Evolutionary conservation across 1,140 invertebrate genomes (phyloP).

Genomic region (Hyles vespertilio): DNA sequence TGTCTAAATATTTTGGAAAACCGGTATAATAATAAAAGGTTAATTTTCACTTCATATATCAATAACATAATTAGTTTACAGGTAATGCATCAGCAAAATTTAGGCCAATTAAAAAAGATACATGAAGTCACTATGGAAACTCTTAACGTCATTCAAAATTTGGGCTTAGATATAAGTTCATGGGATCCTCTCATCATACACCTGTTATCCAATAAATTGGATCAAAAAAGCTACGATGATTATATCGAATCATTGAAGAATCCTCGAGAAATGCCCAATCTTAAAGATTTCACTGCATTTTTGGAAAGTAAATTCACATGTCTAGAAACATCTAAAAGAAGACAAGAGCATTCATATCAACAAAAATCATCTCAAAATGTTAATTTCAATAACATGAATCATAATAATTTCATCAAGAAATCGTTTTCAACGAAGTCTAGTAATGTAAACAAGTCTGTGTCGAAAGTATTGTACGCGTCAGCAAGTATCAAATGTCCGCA

Average conservation of each 20-base stretch:
- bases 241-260: conserved; percentile 27
- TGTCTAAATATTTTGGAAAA: conserved; percentile 7
- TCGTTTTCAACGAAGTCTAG: neutral
- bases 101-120: conserved; percentile 13
- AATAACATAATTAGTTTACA: conserved; percentile 5
- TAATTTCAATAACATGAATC: conserved; percentile 5
- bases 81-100: conserved; percentile 12
- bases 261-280: conserved; percentile 15
- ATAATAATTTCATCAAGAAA: neutral
- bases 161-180: conserved; percentile 27
- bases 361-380: neutral
- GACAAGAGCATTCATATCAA: neutral
- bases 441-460: conserved; percentile 16
- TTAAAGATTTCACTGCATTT: conserved; percentile 23
- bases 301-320: conserved; percentile 27
- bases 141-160: conserved; percentile 20
- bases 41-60: conserved; percentile 8
- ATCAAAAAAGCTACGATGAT: too few species aligned
- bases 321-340: conserved; percentile 17
- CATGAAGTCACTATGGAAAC: conserved; percentile 22
- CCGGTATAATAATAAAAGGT: conserved; percentile 5
- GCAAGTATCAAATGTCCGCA: too few species aligned
- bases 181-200: too few species aligned
- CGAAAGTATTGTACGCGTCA: conserved; percentile 15
- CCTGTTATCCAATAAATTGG: too few species aligned